These are phyloP conservation scores for Melanogrammus aeglefinus DNA, from an alignment of 2,797 vertebrate species.

Conservation along the genomic window DNA sequence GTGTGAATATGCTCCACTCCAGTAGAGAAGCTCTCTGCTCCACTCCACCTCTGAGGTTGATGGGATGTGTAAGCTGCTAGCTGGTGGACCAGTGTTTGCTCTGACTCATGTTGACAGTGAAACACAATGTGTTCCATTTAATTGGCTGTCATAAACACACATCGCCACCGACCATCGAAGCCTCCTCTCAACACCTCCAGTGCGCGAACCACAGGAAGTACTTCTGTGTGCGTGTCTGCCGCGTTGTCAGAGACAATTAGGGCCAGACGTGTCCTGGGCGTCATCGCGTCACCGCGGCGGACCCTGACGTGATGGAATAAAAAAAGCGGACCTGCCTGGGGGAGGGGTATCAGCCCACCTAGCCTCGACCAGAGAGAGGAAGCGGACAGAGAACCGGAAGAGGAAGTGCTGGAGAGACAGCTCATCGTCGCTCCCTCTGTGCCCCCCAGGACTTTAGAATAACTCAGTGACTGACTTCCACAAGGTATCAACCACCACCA, in stretches of 20 bases:
- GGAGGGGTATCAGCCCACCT: slow-evolving; percentile 8
- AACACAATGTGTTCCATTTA: slow-evolving; percentile 39
- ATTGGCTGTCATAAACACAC: slow-evolving; percentile 49
- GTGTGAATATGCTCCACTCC: background rate
- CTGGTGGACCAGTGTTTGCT: slow-evolving; percentile 18
- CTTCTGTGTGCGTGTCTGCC: slow-evolving; percentile 31
- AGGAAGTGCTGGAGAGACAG: no score
- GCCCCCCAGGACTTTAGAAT: background rate
- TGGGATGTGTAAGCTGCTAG: background rate
- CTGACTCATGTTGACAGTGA: slow-evolving; percentile 32
- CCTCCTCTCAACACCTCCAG: slow-evolving; percentile 17
- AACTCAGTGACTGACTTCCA: background rate
- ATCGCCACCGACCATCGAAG: slow-evolving; percentile 5
- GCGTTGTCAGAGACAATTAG: slow-evolving; percentile 51
- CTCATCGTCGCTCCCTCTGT: background rate
- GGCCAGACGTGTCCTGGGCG: slow-evolving; percentile 30
- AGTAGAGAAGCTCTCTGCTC: background rate
- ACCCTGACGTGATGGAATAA: slow-evolving; percentile 42
- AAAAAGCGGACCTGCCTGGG: slow-evolving; percentile 20
- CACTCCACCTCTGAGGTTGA: background rate
- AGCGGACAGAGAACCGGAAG: background rate
- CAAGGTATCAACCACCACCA: background rate
- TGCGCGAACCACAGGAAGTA: slow-evolving; percentile 28
- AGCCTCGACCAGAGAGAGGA: slow-evolving; percentile 10
- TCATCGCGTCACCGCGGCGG: slow-evolving; percentile 34